A percentile compares a stretch with the other conserved stretches of the same genome.
Conservation (phyloP, 1,140 invertebrate species). For the Sinonovacula constricta region DNA sequence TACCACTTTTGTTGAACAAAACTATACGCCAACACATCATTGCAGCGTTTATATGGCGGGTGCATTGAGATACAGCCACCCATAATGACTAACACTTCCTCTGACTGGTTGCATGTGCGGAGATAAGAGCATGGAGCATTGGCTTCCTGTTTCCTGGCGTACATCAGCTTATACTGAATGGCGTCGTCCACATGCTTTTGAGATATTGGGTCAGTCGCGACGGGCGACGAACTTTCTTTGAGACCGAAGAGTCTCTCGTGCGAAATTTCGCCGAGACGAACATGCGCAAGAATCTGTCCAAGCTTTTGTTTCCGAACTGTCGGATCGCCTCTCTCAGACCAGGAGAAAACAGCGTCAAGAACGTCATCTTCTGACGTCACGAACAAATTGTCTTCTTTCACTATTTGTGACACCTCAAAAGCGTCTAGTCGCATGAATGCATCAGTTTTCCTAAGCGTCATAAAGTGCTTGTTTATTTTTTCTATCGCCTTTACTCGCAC, state of each 20-base stretch:
- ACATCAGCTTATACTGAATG: constrained; percentile 68
- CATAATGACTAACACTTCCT: constrained; percentile 70
- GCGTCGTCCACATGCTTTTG: constrained; percentile 65
- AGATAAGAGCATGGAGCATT: constrained; percentile 59
- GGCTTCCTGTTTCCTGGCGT: constrained; percentile 67
- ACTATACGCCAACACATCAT: constrained; percentile 67
- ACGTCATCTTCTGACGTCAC: constrained; percentile 64
- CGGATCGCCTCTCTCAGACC: constrained; percentile 62
- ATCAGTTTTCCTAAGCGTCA: constrained; percentile 61
- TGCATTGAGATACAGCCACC: constrained; percentile 68
- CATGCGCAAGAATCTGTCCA: constrained; percentile 60
- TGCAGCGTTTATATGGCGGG: constrained; percentile 69
- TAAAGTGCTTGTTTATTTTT: constrained; percentile 64
- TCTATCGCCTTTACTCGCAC: constrained; percentile 60
- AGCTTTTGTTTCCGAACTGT: constrained; percentile 49
- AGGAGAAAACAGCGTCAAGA: constrained; percentile 62
- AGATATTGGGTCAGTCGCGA: constrained; percentile 58
- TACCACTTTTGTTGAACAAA: constrained; percentile 68
- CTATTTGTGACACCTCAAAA: constrained; percentile 64
- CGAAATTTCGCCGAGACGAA: constrained; percentile 63
- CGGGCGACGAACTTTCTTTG: constrained; percentile 47
- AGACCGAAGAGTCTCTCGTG: constrained; percentile 66
- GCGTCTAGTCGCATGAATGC: constrained; percentile 65
- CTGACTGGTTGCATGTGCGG: constrained; percentile 56
- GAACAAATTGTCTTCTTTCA: constrained; percentile 67